phyloP scores from a whole-genome alignment of 2,113 vertebrate genomes.

The Eulacestoma nigropectus region DNA sequence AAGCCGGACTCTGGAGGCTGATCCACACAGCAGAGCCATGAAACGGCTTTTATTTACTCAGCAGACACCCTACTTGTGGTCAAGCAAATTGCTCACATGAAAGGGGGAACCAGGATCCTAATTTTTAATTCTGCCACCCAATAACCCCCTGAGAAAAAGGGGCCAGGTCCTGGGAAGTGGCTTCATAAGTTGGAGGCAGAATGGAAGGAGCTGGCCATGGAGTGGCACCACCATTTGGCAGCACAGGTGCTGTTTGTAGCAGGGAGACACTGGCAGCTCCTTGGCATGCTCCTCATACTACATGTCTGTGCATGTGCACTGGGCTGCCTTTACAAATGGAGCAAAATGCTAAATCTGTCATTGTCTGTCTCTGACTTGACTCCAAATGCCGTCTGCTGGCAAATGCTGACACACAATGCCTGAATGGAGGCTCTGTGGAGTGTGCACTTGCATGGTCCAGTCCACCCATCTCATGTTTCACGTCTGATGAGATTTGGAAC shows the following conservation, averaged over 20 bases:
- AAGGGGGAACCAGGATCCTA: neutral
- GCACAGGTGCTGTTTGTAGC: slow-evolving; percentile 63
- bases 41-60: neutral
- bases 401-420: slow-evolving; percentile 69
- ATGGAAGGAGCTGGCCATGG: neutral
- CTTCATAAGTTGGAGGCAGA: neutral
- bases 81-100: neutral
- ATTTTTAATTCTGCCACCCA: neutral
- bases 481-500: slow-evolving; percentile 9
- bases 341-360: slow-evolving; percentile 70
- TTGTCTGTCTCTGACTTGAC: slow-evolving; percentile 56
- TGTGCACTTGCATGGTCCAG: slow-evolving; percentile 32
- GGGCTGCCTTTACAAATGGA: slow-evolving; percentile 45
- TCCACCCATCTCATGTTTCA: slow-evolving; percentile 67
- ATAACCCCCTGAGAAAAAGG: neutral
- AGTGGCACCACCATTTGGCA: slow-evolving; percentile 38
- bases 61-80: neutral
- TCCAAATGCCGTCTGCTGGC: slow-evolving; percentile 62
- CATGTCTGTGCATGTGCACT: slow-evolving; percentile 29
- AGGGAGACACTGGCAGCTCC: neutral
- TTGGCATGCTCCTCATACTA: slow-evolving; percentile 12
- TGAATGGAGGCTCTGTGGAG: slow-evolving; percentile 66
- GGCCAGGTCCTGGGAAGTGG: neutral
- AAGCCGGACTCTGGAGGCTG: neutral
- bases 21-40: neutral